Evolutionary conservation across 2,113 vertebrate species (phyloP).

Genomic region (Condylura cristata): DNA sequence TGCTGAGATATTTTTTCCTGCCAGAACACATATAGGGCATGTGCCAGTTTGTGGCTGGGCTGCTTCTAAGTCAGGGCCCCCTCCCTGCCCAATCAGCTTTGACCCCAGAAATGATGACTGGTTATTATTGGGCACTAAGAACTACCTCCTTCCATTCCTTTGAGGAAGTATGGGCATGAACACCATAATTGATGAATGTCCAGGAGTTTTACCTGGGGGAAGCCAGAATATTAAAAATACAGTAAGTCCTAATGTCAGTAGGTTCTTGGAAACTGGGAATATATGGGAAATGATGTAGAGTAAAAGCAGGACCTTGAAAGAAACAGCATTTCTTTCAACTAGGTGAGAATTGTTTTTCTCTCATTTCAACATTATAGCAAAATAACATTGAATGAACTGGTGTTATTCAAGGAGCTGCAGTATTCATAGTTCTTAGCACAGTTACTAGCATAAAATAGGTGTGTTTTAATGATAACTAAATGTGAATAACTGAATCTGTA

Average conservation of each 20-base stretch:
- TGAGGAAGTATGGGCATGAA: neutral
- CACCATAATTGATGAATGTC: neutral
- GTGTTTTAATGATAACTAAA: neutral
- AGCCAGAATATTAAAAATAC: neutral
- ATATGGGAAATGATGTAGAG: neutral
- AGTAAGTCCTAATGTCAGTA: neutral
- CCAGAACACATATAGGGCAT: rapidly evolving
- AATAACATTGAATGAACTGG: neutral
- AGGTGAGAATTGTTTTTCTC: neutral
- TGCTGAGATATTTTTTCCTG: neutral
- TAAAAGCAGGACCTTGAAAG: neutral
- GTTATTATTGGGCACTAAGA: neutral
- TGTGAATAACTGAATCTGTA: neutral
- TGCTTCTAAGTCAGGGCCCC: neutral
- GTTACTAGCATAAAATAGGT: neutral
- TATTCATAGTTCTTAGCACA: neutral
- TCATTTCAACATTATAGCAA: neutral
- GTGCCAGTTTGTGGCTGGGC: neutral
- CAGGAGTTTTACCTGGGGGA: neutral
- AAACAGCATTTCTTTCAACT: no score
- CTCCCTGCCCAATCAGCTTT: neutral
- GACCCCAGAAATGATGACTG: no score
- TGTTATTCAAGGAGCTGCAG: neutral
- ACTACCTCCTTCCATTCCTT: neutral
- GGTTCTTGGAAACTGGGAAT: neutral